Evolutionary conservation across 1,140 invertebrate species (phyloP).

Genomic region (Drosophila ananassae): DNA sequence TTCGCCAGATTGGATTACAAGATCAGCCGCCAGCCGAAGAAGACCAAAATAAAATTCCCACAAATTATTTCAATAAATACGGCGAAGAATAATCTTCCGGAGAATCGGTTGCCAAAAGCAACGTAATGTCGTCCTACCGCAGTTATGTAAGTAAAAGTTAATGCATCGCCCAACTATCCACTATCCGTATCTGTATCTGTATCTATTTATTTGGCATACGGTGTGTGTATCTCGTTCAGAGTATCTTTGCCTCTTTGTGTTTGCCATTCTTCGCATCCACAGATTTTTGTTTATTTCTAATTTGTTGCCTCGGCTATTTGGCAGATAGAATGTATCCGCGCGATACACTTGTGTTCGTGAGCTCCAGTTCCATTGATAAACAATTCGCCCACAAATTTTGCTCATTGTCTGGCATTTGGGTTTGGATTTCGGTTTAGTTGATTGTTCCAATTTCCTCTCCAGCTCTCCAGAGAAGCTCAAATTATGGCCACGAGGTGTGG

Average conservation of each 20-base stretch:
- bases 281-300: constrained; percentile 55
- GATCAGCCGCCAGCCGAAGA: background rate
- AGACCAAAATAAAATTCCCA: constrained; percentile 15
- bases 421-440: constrained; percentile 19
- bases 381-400: constrained; percentile 46
- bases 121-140: constrained; percentile 82
- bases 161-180: constrained; percentile 54
- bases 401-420: constrained; percentile 44
- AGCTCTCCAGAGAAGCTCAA: constrained; percentile 13
- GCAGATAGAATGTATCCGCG: constrained; percentile 39
- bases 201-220: constrained; percentile 3
- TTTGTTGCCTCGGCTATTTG: constrained; percentile 46
- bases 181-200: constrained; percentile 24
- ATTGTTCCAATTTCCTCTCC: constrained; percentile 45
- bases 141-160: constrained; percentile 82
- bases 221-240: constrained; percentile 20
- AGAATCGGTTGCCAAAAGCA: constrained; percentile 50
- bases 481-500: constrained; percentile 42
- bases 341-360: constrained; percentile 6
- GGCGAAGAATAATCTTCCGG: background rate
- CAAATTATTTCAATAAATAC: constrained; percentile 5
- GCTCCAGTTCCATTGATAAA: constrained; percentile 58
- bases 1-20: constrained; percentile 59
- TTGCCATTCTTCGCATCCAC: constrained; percentile 51
- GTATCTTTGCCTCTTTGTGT: constrained; percentile 39